phyloP scores from a whole-genome alignment of 2,888 invertebrate species.

The Anarsia innoxiella region DNA sequence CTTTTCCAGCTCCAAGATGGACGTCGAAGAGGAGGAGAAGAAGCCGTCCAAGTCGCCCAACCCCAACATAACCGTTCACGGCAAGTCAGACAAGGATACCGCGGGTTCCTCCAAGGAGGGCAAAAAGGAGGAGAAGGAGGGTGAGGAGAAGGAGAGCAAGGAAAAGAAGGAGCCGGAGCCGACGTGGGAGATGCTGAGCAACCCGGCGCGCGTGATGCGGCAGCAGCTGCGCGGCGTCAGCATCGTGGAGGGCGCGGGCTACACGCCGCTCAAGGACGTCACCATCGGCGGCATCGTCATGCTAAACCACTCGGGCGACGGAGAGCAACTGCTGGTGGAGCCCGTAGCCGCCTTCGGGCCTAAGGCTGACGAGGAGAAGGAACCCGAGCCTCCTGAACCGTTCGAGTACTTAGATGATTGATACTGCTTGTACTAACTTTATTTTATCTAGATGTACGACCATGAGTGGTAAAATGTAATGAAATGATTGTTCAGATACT shows the following conservation, averaged over 20 bases:
- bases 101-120: conserved; percentile 62
- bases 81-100: conserved; percentile 61
- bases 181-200: conserved; percentile 90
- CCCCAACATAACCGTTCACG: conserved; percentile 67
- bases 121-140: conserved; percentile 67
- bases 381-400: conserved; percentile 98
- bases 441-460: neutral
- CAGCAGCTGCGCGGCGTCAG: conserved; percentile 89
- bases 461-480: neutral
- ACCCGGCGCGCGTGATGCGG: conserved; percentile 96
- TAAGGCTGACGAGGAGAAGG: conserved; percentile 94
- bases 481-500: too few species aligned
- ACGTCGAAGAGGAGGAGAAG: conserved; percentile 83
- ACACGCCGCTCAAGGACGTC: conserved; percentile 91
- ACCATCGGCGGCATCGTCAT: conserved; percentile 97
- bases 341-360: conserved; percentile 94
- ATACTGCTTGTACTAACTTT: conserved; percentile 23
- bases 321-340: conserved; percentile 91
- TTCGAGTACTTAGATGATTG: conserved; percentile 95
- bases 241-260: conserved; percentile 87
- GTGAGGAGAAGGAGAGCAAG: conserved; percentile 57
- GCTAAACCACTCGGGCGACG: conserved; percentile 88
- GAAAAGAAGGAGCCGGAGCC: conserved; percentile 92
- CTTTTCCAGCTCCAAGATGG: conserved; percentile 87
- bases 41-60: conserved; percentile 64